Base-by-base conservation (phyloP, 2,113 vertebrate species). In the Corydoras maculifer region DNA sequence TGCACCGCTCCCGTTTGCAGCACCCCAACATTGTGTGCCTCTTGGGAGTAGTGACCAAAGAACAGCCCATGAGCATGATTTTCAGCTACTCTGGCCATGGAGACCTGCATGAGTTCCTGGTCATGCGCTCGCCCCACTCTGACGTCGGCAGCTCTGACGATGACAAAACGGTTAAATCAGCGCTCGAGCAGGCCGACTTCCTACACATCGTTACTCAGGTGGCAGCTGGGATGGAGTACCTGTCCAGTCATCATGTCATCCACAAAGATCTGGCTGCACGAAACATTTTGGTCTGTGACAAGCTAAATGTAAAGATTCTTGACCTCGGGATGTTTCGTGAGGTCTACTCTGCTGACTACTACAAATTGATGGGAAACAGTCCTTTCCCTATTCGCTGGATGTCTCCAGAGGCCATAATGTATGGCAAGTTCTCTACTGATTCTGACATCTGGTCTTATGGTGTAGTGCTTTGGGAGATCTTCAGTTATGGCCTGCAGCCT, bases 381-480 rank as follows among this genome's bases (percentile, higher is more conserved):
- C 90, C 91, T 57, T 92, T 98, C 70, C 97, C 97, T 11, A 91
- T 99, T 51, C 91, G 97, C 10, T 99, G 97, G 97, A 97, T 99
- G 95, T 92, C 95, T 3, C 93, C 96, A 0, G 97, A 99, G 79
- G 95, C 96, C 8, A 90, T 98, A n/a, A 85, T 89, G 79, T 97
- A 93, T 2, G 94, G 96, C 55, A 97, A 95, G 79, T 93, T 98
- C 80, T 94, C 94, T 59, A 87, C 93, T 1, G 96, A 98, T 85
- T 99, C 97, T 0, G 96, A 99, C 85, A 93, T 98, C 82, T 99
- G 97, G 97, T 92, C 97, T 6, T 99, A 94, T 0, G 96, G 97
- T 0, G 94, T 99, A 71, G 84, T 98, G 58, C 77, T 97, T 32
- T 99, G 97, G 97, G 97, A 99, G 88, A 94, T 95, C 63, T 98